A percentile compares a stretch with the other conserved stretches of the same genome.
These are phyloP conservation scores for Platycheirus rosarum DNA, from an alignment of 2,888 invertebrate genomes.

Conservation along the genomic window DNA sequence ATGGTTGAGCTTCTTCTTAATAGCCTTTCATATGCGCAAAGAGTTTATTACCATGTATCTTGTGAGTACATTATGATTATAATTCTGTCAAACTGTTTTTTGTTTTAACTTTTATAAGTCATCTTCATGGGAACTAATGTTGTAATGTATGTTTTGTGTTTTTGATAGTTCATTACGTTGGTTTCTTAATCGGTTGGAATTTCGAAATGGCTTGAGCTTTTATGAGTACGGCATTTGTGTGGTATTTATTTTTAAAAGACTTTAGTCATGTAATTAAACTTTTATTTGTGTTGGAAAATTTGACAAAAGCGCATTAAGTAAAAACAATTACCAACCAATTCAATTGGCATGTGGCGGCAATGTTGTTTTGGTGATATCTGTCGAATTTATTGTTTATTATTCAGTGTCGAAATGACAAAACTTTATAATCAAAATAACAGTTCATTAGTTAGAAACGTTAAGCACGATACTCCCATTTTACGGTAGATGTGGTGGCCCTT, in stretches of 20 bases:
- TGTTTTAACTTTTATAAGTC: constrained; percentile 38
- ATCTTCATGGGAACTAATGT: constrained; percentile 70
- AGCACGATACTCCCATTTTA: no score
- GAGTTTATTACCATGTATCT: constrained; percentile 61
- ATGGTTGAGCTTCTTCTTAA: constrained; percentile 23
- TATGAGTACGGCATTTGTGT: constrained; percentile 44
- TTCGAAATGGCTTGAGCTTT: constrained; percentile 47
- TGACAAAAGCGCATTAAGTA: no score
- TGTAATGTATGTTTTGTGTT: constrained; percentile 66
- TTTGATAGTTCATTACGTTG: constrained; percentile 25
- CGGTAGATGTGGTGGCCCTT: no score
- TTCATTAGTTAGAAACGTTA: no score
- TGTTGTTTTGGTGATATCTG: no score
- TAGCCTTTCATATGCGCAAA: constrained; percentile 24
- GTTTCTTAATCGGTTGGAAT: constrained; percentile 45
- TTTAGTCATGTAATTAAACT: constrained; percentile 13
- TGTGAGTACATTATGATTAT: constrained; percentile 44
- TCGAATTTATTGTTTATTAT: no score
- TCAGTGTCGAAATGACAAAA: no score
- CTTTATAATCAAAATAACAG: no score
- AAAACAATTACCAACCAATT: no score
- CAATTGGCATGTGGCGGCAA: no score
- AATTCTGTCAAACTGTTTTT: constrained; percentile 48
- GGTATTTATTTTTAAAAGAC: constrained; percentile 2
- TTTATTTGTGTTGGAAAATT: not conserved